A percentile compares a stretch with the other conserved stretches of the same genome.
Conservation (phyloP, 2,113 vertebrate genomes). For the Rhabdomys dilectus region DNA sequence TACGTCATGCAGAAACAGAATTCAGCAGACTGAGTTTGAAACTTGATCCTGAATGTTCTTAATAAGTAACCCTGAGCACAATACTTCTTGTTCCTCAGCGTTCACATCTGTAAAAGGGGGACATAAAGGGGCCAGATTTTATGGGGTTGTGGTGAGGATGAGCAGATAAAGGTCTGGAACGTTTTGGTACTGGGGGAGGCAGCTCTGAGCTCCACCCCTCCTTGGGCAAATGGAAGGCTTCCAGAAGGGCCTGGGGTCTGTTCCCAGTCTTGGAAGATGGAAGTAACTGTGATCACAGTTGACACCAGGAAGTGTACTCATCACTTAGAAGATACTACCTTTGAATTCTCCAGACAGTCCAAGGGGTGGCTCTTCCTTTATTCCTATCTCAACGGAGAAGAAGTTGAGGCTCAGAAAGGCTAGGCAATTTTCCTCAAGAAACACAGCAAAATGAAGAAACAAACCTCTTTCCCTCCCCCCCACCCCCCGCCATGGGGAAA, state of each 20-base stretch:
- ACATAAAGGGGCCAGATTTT: too few relatives aligned
- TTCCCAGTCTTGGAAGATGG: neutral
- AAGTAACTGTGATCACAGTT: conserved; percentile 25
- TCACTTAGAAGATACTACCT: neutral
- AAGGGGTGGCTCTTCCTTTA: neutral
- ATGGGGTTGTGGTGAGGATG: accelerated
- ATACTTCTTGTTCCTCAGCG: neutral
- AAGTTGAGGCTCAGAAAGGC: conserved; percentile 6
- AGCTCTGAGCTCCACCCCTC: neutral
- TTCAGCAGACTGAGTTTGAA: neutral
- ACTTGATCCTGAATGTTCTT: neutral
- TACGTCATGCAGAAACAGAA: accelerated
- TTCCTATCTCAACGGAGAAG: neutral
- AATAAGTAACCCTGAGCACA: neutral
- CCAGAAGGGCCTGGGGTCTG: neutral
- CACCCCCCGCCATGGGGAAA: too few relatives aligned
- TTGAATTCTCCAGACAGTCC: neutral
- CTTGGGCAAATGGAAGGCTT: conserved; percentile 2
- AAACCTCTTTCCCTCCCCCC: too few relatives aligned
- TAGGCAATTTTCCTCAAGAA: neutral
- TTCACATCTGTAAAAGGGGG: conserved; percentile 13
- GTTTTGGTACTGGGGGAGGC: neutral
- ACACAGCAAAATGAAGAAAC: conserved; percentile 48
- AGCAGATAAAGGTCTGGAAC: accelerated
- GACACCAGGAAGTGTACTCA: neutral